Base-by-base conservation (phyloP, 1,140 invertebrate genomes). In the Ostrea denselamellosa region DNA sequence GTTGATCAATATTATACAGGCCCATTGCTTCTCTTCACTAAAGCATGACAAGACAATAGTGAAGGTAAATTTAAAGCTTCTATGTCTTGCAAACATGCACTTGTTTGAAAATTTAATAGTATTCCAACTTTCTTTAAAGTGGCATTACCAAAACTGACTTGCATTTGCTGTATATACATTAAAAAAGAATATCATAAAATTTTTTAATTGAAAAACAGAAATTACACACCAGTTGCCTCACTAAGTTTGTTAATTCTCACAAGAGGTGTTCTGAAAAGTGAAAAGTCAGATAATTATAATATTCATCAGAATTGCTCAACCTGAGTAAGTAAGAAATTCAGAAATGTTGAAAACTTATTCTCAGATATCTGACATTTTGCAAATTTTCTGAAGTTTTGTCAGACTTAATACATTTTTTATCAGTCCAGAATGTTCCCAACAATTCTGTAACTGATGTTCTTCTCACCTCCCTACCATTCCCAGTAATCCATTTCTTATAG, bases 241-340 rank as follows among this genome's bases (percentile, higher is more conserved):
- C 94, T 95, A 22, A 95, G 88, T 90, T 93, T 93, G 81, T 94
- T 93, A 17, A 95, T 87, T 83, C 93, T 90, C 4, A 95, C 91
- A 19, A 95, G 83, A n/a, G 95, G 94, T 17, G 95, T 95, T 88
- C 93, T 93, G 85, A 25, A 87, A 90, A 68, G 22, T 86, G 82
- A 89, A 84, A 68, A 28, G 86, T 83, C 54, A 86, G 17, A 83
- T 65, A 28, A n/a, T 71, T n/a, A 51, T 62, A 58, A n/a, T 22
- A n/a, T 44, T 44, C 34, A 44, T 44, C 34, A 44, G 34, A 44
- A 44, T 44, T 44, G 34, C 34, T 44, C 2, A 44, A 44, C 34
- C 34, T 44, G 34, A 44, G 34, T 44, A 44, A 44, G 34, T 44
- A 44, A 44, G 34, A 44, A 44, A 44, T 44, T 44, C 1, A 2